Evolutionary conservation across 2,888 invertebrate genomes (phyloP), one percentile per base, ranked within the genome.

Genomic region (Troilus luridus): DNA sequence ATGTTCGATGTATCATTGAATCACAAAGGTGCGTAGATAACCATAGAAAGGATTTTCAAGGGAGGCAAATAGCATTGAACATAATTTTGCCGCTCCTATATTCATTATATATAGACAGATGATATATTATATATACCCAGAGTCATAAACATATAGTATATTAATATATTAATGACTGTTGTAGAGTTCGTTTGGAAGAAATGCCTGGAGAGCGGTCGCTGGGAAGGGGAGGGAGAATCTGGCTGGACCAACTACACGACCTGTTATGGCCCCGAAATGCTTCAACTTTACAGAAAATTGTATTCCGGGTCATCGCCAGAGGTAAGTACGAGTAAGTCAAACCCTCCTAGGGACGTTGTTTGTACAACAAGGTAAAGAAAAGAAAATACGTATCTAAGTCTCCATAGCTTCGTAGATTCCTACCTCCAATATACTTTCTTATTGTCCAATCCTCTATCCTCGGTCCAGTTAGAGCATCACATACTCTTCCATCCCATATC

Each of bases 241-340:
- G 98, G 98, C 5, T 98, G 97, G 96, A 98, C 98, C 5, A 97
- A 98, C 94, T 98, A 97, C 93, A 96, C 97, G 0, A 96, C 96
- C 0, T 98, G 98, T 93, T 97, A 96, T 93, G 96, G 97, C 10
- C 95, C 96, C 0, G 96, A 97, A 93, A 96, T 97, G 90, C 95
- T 95, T 88, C 94, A 95, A 14, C 94, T 98, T 0, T 95, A 97
- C 92, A 95, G 95, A 90, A 96, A 96, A 94, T 95, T 96, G 21
- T 95, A 95, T 93, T 93, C 95, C n/a, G 95, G 95, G 9, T 89
- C 91, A 10, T 81, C 91, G 17, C 91, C 91, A 7, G 91, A 92
- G 90, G 92, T 77, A 89, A 59, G 59, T 89, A n/a, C 56, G 56
- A n/a, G n/a, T 85, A 85, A 12, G 27, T 77, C 17, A 67, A 67